Evolutionary conservation across 2,113 vertebrate species (phyloP).

Genomic region (Aegithalos caudatus): DNA sequence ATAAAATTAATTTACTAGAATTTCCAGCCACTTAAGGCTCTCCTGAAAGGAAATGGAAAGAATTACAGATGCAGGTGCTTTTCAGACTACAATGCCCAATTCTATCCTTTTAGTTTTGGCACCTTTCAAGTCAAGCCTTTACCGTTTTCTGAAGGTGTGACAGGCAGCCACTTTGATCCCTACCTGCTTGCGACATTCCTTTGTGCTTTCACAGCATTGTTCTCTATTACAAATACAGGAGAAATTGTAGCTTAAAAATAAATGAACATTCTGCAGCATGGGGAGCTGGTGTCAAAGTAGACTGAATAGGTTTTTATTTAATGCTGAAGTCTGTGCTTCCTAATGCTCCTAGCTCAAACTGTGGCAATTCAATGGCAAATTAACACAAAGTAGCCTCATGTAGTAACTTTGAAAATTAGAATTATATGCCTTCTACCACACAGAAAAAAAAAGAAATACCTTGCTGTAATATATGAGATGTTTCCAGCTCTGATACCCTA

Average conservation of each 20-base stretch:
- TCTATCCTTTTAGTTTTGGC: neutral
- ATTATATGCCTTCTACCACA: neutral
- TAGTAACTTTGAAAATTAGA: constrained; percentile 21
- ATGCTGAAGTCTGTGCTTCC: neutral
- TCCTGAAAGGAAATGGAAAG: neutral
- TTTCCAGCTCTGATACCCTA: neutral
- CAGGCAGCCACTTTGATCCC: constrained; percentile 23
- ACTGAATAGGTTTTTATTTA: constrained; percentile 35
- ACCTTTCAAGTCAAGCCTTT: neutral
- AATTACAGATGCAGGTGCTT: neutral
- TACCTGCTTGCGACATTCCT: neutral
- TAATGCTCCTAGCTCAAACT: constrained; percentile 4
- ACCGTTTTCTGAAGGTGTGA: neutral
- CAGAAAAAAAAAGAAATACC: neutral
- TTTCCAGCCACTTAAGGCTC: neutral
- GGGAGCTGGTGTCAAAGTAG: constrained; percentile 26
- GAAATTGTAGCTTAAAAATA: constrained; percentile 37
- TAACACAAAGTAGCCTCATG: constrained; percentile 30
- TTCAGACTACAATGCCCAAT: neutral
- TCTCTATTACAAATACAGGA: neutral
- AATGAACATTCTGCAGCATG: constrained; percentile 4
- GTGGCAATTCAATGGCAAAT: constrained; percentile 37
- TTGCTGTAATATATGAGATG: neutral
- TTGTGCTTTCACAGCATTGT: neutral
- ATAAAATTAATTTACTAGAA: neutral